Evolutionary conservation across 1,140 invertebrate species (phyloP), one percentile per base, ranked within the genome.

Genomic region (Drosophila orosa): DNA sequence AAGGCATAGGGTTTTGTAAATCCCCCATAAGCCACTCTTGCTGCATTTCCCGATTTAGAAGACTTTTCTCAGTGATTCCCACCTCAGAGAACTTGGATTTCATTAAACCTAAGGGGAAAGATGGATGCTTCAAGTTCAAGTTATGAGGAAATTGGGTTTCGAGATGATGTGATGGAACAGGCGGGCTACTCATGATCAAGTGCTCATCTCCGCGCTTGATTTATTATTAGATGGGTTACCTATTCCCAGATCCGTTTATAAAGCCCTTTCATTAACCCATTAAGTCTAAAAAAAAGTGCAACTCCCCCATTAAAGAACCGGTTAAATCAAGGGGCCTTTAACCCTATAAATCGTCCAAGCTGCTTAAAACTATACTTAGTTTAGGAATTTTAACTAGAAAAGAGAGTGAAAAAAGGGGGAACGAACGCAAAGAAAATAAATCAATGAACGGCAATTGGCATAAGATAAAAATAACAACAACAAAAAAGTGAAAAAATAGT

Each of bases 401-500:
- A 57, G 29, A 57, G 8, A 48, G 25, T 35, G 31, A 31, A 33
- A 27, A 27, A 22, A 37, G 35, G 24, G 54, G 29, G 22, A 69
- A 40, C 31, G 27, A 63, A 50, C 33, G 31, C n/a, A 12, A 42
- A 2, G 17, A 17, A 72, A 69, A 69, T 62, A 78, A 89, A 90
- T 89, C 73, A 89, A 89, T 84, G 74, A 73, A 80, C 56, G 58
- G 42, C 55, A 77, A 84, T 77, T 76, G 72, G 62, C 63, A 52
- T 74, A 63, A 89, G 68, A 89, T 87, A 83, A 66, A 87, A 84
- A 89, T 74, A 86, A 54, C 31, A 54, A 54, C 22, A 35, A 54
- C 2, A 67, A 54, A 66, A 73, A 47, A 73, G 47, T 47, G 52
- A 71, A 79, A 71, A 54, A 80, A 71, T 55, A 59, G 59, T 57